Percentiles rank a stretch among this genome's conserved stretches.
Conservation (phyloP, 1,140 invertebrate genomes). For the Neuroterus valhalla region DNA sequence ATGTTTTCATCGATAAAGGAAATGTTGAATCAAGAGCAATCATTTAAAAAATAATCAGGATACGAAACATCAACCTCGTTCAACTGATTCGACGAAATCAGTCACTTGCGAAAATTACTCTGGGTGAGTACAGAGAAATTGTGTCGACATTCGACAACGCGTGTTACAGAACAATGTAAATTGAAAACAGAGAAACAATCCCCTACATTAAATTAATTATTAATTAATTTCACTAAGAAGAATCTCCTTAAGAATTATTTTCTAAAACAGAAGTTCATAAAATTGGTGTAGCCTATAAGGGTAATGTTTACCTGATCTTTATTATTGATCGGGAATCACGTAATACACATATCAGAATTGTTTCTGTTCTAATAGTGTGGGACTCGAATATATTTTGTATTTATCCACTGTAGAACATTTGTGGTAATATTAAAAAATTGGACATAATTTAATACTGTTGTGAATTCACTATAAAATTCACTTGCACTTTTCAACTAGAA, state of each 20-base stretch:
- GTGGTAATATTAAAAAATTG: too few species aligned
- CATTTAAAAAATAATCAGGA: not conserved
- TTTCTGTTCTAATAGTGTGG: too few species aligned
- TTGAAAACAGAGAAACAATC: not conserved
- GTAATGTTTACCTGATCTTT: too few species aligned
- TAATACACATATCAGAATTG: too few species aligned
- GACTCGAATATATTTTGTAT: too few species aligned
- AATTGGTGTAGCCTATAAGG: too few species aligned
- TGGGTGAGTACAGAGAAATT: not conserved
- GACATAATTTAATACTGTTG: too few species aligned
- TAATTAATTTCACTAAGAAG: too few species aligned
- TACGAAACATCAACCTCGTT: slow-evolving; percentile 3
- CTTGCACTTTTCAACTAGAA: slow-evolving; percentile 4
- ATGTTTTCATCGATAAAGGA: not conserved
- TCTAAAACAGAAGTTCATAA: too few species aligned
- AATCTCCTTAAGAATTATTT: too few species aligned
- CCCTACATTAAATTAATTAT: not conserved
- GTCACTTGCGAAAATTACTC: slow-evolving; percentile 4
- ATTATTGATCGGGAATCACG: too few species aligned
- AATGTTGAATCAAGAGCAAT: not conserved
- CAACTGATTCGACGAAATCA: slow-evolving; percentile 6
- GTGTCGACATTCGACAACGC: not conserved
- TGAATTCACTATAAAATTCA: not conserved
- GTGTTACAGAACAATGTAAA: not conserved
- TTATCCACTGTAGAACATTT: too few species aligned